A percentile compares a stretch with the other conserved stretches of the same genome.
phyloP scores from a whole-genome alignment of 2,113 vertebrate species.

The Melanerpes aurifrons region DNA sequence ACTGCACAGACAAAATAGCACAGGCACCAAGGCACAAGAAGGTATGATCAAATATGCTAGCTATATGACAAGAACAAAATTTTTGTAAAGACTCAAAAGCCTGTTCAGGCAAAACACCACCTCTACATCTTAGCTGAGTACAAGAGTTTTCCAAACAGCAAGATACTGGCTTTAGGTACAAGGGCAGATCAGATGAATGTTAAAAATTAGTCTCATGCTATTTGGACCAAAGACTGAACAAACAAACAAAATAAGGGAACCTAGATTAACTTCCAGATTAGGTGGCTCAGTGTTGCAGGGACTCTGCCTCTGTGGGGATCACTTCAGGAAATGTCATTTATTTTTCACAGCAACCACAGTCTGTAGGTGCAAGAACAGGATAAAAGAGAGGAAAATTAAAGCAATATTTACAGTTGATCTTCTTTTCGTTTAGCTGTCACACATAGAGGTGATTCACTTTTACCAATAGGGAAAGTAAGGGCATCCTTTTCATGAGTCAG shows the following conservation, averaged over 20 bases:
- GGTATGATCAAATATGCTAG: not conserved
- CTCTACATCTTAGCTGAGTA: not conserved
- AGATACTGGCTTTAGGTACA: not conserved
- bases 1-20: not conserved
- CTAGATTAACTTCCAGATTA: slow-evolving; percentile 8
- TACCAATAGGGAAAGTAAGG: slow-evolving; percentile 63
- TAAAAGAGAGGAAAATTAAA: slow-evolving; percentile 67
- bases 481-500: slow-evolving; percentile 70
- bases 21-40: not conserved
- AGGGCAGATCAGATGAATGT: not conserved
- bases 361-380: slow-evolving; percentile 52
- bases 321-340: slow-evolving; percentile 49
- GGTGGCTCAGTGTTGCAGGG: not conserved
- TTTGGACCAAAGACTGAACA: not conserved
- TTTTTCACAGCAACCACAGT: slow-evolving; percentile 63
- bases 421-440: slow-evolving; percentile 48
- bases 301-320: not conserved
- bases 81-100: not conserved
- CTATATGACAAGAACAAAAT: not conserved
- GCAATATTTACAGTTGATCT: slow-evolving; percentile 55
- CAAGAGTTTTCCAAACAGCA: not conserved
- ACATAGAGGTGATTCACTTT: slow-evolving; percentile 74
- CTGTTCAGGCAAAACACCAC: not conserved
- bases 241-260: not conserved
- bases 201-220: not conserved